Percentiles rank a stretch among this genome's conserved stretches.
These are phyloP conservation scores for Apotomis turbidana DNA, from an alignment of 2,888 invertebrate species.

Conservation along the genomic window DNA sequence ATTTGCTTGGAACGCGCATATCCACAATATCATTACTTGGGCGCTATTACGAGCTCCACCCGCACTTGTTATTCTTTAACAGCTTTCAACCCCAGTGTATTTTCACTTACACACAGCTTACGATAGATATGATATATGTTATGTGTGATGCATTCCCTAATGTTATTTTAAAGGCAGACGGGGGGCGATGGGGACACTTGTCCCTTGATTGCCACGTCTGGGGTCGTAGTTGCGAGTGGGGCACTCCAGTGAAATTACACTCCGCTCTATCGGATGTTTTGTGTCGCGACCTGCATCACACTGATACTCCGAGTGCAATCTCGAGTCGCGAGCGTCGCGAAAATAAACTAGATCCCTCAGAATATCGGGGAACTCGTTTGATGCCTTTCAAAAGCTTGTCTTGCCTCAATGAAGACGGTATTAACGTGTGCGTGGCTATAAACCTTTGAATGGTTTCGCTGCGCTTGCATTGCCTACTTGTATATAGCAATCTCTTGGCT, in stretches of 20 bases:
- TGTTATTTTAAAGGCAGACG: conserved; percentile 61
- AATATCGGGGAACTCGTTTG: conserved; percentile 42
- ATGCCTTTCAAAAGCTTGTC: conserved; percentile 42
- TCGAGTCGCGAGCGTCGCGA: conserved; percentile 48
- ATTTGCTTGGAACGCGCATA: conserved; percentile 13
- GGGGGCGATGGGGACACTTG: conserved; percentile 57
- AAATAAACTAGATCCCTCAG: conserved; percentile 41
- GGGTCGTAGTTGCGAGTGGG: conserved; percentile 57
- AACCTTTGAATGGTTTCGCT: conserved; percentile 35
- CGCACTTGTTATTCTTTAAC: conserved; percentile 37
- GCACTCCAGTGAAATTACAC: conserved; percentile 77
- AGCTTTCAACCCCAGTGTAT: conserved; percentile 35
- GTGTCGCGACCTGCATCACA: conserved; percentile 59
- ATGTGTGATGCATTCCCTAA: conserved; percentile 50
- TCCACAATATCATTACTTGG: conserved; percentile 26
- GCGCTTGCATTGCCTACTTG: conserved; percentile 25
- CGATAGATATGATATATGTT: conserved; percentile 30
- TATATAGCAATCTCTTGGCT: conserved; percentile 13
- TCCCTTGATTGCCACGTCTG: conserved; percentile 64
- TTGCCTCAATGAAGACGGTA: conserved; percentile 41
- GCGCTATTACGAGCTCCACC: conserved; percentile 25
- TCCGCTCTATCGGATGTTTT: conserved; percentile 66
- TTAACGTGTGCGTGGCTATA: conserved; percentile 38
- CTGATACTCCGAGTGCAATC: conserved; percentile 56
- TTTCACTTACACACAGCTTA: conserved; percentile 26